A percentile compares a stretch with the other conserved stretches of the same genome.
These are phyloP conservation scores for Lycocerus yunnanus DNA, from an alignment of 2,888 invertebrate species.

Conservation along the genomic window DNA sequence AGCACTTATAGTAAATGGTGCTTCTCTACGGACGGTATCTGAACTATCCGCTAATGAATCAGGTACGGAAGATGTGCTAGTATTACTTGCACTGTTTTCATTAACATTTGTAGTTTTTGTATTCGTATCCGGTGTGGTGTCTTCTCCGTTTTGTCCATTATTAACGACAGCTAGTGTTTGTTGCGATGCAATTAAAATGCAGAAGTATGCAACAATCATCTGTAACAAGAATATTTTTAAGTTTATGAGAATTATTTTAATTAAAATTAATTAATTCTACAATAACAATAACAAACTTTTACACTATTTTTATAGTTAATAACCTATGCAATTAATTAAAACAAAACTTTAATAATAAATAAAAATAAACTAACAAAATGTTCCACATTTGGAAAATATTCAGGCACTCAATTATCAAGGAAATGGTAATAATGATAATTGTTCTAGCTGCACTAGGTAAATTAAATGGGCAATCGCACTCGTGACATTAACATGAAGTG, in stretches of 20 bases:
- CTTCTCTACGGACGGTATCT: constrained; percentile 50
- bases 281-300: not conserved
- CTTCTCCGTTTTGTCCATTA: constrained; percentile 38
- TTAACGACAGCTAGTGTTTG: constrained; percentile 52
- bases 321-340: not conserved
- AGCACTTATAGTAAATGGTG: constrained; percentile 44
- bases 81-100: constrained; percentile 20
- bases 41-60: constrained; percentile 47
- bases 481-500: constrained; percentile 11
- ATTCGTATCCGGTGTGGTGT: constrained; percentile 28
- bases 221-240: constrained; percentile 28
- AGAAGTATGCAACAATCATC: constrained; percentile 45
- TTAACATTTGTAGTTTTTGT: constrained; percentile 26
- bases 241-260: not conserved
- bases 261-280: not conserved
- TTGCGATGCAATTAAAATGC: constrained; percentile 44
- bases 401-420: constrained; percentile 9
- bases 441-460: constrained; percentile 5
- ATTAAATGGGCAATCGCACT: constrained; percentile 11
- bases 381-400: not conserved
- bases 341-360: not conserved
- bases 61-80: constrained; percentile 20
- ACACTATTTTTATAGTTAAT: not conserved
- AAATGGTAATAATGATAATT: constrained; percentile 11
- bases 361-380: not conserved